These are phyloP conservation scores for Salarias fasciatus DNA, from an alignment of 2,797 vertebrate genomes.

Conservation along the genomic window DNA sequence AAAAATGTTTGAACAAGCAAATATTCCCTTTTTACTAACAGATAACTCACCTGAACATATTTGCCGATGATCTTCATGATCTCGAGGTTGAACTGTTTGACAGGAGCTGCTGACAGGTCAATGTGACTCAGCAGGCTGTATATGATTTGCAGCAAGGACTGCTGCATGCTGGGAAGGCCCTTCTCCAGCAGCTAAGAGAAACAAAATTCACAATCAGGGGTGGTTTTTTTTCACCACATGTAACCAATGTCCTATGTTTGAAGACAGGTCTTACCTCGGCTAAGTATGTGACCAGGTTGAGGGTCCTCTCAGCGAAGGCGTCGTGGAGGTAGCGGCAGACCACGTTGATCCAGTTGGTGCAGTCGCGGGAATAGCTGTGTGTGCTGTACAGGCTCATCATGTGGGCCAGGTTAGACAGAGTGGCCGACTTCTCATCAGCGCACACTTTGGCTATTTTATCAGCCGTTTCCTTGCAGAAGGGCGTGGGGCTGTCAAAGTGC, in stretches of 20 bases:
- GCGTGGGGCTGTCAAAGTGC: slow-evolving; percentile 98
- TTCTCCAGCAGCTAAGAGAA: slow-evolving; percentile 91
- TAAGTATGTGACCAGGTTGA: slow-evolving; percentile 95
- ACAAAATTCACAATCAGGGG: background rate
- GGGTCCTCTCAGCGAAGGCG: slow-evolving; percentile 94
- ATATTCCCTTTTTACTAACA: too few relatives aligned
- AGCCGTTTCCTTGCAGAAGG: slow-evolving; percentile 98
- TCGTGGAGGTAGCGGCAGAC: slow-evolving; percentile 97
- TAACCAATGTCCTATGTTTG: background rate
- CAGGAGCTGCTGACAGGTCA: slow-evolving; percentile 93
- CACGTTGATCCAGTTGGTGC: slow-evolving; percentile 98
- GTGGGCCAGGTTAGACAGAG: slow-evolving; percentile 95
- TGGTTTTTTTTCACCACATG: background rate
- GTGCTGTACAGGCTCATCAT: slow-evolving; percentile 99
- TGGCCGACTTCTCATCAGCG: slow-evolving; percentile 93
- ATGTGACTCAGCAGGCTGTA: slow-evolving; percentile 96
- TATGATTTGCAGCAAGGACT: slow-evolving; percentile 96
- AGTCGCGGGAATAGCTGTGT: slow-evolving; percentile 96
- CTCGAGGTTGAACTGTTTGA: slow-evolving; percentile 98
- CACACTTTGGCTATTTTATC: slow-evolving; percentile 98
- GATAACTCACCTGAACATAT: slow-evolving; percentile 95
- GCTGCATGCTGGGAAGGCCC: slow-evolving; percentile 96
- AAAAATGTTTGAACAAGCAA: too few relatives aligned
- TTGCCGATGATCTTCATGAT: slow-evolving; percentile 99
- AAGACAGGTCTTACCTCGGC: slow-evolving; percentile 87